These are phyloP conservation scores for Heliconius nattereri DNA, from an alignment of 1,140 invertebrate genomes.

Conservation along the genomic window DNA sequence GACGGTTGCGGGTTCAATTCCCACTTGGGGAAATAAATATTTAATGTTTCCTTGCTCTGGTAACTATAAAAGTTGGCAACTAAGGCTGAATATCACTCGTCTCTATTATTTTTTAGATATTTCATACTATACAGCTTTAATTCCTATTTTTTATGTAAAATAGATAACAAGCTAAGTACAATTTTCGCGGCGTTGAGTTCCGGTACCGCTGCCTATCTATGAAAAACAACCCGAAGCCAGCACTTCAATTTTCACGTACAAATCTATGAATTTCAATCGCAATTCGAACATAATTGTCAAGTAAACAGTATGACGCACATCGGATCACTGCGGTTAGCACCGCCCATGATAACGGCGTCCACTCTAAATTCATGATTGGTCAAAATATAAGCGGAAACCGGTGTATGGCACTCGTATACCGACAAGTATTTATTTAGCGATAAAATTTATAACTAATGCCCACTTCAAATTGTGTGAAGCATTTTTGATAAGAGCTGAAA, in stretches of 20 bases:
- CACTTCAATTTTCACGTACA: not conserved
- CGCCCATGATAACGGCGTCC: slow-evolving; percentile 38
- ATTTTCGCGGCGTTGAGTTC: too few relatives aligned
- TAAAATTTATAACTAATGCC: not conserved
- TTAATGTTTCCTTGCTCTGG: too few relatives aligned
- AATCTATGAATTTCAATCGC: not conserved
- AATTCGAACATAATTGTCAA: not conserved
- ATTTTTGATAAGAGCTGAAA: not conserved
- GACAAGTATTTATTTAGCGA: not conserved
- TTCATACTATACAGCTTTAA: too few relatives aligned
- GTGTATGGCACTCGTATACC: not conserved
- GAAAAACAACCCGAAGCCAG: too few relatives aligned
- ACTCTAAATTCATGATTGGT: slow-evolving; percentile 33
- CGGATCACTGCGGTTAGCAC: slow-evolving; percentile 28
- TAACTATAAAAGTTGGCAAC: too few relatives aligned
- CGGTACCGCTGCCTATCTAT: too few relatives aligned
- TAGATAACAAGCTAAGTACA: too few relatives aligned
- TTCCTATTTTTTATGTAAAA: too few relatives aligned
- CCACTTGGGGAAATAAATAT: not conserved
- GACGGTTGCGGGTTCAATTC: not conserved
- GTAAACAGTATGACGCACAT: slow-evolving; percentile 22
- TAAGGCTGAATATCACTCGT: too few relatives aligned
- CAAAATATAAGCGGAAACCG: slow-evolving; percentile 31
- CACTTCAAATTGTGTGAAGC: not conserved
- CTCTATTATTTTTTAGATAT: too few relatives aligned